Evolutionary conservation across 1,140 invertebrate genomes (phyloP).

Genomic region (Lanistes nyassanus): DNA sequence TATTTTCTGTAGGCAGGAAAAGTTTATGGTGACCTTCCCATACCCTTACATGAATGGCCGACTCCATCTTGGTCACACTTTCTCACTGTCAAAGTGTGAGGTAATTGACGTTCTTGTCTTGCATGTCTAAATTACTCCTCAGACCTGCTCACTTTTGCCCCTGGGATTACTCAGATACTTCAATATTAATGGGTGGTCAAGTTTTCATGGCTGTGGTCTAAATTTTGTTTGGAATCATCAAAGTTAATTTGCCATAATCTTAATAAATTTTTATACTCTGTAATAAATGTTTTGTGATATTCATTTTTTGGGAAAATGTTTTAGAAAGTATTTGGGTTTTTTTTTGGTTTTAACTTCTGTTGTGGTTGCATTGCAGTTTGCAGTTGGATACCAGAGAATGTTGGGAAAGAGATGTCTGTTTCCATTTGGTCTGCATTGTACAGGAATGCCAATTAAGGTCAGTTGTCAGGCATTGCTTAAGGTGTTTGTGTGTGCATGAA

Average conservation of each 20-base stretch:
- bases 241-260: too few relatives aligned
- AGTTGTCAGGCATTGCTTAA: conserved; percentile 1
- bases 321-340: neutral
- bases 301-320: neutral
- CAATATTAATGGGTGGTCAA: too few relatives aligned
- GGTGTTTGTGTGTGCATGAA: conserved; percentile 3
- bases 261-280: neutral
- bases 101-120: conserved; percentile 47
- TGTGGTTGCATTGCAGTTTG: conserved; percentile 78
- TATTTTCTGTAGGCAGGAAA: conserved; percentile 73
- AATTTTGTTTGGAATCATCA: too few relatives aligned
- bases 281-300: neutral
- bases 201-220: too few relatives aligned
- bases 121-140: too few relatives aligned
- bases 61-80: conserved; percentile 97
- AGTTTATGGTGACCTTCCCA: conserved; percentile 95
- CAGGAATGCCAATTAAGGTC: conserved; percentile 79
- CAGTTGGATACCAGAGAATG: conserved; percentile 87
- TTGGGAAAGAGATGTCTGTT: conserved; percentile 93
- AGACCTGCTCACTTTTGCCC: too few relatives aligned
- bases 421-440: conserved; percentile 99
- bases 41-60: conserved; percentile 99
- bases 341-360: neutral
- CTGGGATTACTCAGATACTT: too few relatives aligned
- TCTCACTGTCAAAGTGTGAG: conserved; percentile 97